Conservation (phyloP, 2,797 vertebrate genomes). For the Channa striata region DNA sequence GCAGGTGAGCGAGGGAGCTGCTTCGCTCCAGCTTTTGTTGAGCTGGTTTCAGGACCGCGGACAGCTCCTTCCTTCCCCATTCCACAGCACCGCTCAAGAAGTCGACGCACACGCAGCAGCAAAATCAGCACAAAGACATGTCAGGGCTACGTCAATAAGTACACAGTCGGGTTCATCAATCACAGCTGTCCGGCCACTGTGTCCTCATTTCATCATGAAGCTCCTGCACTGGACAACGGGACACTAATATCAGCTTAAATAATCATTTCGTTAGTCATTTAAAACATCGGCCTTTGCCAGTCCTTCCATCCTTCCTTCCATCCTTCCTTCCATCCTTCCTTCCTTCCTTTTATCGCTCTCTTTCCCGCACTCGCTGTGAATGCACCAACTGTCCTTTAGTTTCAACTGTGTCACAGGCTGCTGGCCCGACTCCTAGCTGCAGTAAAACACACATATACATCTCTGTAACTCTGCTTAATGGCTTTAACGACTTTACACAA, state of each 20-base stretch:
- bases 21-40: not conserved
- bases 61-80: constrained; percentile 41
- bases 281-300: not conserved
- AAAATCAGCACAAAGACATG: constrained; percentile 34
- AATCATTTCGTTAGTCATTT: not conserved
- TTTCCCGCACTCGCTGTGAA: not conserved
- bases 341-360: not conserved
- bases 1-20: constrained; percentile 2
- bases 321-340: not conserved
- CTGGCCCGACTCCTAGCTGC: not conserved
- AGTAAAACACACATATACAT: not conserved
- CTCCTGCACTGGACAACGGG: not conserved
- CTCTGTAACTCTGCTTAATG: constrained; percentile 4
- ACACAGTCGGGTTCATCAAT: constrained; percentile 64
- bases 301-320: not conserved
- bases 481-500: constrained; percentile 8
- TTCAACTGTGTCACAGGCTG: constrained; percentile 5
- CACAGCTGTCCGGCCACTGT: constrained; percentile 40
- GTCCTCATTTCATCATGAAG: constrained; percentile 14
- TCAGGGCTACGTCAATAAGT: constrained; percentile 56
- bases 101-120: constrained; percentile 20
- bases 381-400: constrained; percentile 7
- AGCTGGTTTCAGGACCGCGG: constrained; percentile 56
- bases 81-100: not conserved
- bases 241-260: constrained; percentile 7